Base-by-base conservation (phyloP, 2,888 invertebrate genomes). In the Drosophila neotestacea region DNA sequence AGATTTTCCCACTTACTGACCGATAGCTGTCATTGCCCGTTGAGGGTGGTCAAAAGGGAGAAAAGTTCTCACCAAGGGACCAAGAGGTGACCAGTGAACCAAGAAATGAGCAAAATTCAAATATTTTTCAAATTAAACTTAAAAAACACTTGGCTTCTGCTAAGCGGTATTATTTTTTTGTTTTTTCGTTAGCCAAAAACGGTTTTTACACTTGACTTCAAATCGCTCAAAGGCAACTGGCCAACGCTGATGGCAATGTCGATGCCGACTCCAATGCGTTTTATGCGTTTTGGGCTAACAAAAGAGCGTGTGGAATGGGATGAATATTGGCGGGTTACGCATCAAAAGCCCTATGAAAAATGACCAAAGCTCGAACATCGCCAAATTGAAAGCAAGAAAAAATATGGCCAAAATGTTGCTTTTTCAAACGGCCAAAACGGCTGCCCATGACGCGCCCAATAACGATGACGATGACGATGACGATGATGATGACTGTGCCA, bases 151-250 rank as follows among this genome's bases (percentile, higher is more conserved):
- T 81, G 67, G 74, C 78, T 70, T 58, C 59, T 28, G 60, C 69
- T 70, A 42, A 71, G 52, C 69, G 65, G 77, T 48, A 30, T 44
- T 62, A 7, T 30, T 30, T 30, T 30, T 59, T 44, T 71, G 72
- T 70, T 81, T 77, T 64, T 69, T 79, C 70, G 70, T 68, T 78
- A 73, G 77, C 67, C 73, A 81, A 86, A 88, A 85, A 77, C 81
- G 73, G 79, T 81, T 74, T 85, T 89, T 89, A 89, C 88, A 89
- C 90, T 90, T 89, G 89, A 85, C 89, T 89, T 89, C 81, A 89
- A 85, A 89, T 89, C 74, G 90, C 75, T 89, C 88, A 89, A 89
- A 89, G 86, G 88, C 73, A 72, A 54, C 41, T 41, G 42, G 36
- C 51, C 34, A 50, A 32, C 42, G 58, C 22, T 51, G 50, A 54